A percentile compares a stretch with the other conserved stretches of the same genome.
These are phyloP conservation scores for Neodiprion virginianus DNA, from an alignment of 1,140 invertebrate genomes.

Conservation along the genomic window DNA sequence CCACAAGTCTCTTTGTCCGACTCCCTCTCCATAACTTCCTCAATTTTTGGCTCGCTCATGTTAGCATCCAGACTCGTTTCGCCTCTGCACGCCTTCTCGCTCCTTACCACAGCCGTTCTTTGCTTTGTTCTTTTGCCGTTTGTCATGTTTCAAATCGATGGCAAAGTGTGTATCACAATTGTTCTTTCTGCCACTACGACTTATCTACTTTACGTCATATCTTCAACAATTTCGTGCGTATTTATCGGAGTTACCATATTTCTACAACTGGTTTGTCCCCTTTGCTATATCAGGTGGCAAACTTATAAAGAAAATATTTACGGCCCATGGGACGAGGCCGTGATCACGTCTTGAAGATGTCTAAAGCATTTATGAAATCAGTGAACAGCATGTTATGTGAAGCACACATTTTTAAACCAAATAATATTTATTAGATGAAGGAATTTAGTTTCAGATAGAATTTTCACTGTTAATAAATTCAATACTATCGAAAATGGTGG, in stretches of 20 bases:
- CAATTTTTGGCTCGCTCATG: slow-evolving; percentile 92
- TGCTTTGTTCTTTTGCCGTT: slow-evolving; percentile 90
- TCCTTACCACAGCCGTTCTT: slow-evolving; percentile 84
- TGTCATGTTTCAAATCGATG: slow-evolving; percentile 63
- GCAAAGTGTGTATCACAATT: slow-evolving; percentile 45
- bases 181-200: slow-evolving; percentile 49
- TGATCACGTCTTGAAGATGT: slow-evolving; percentile 54
- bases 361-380: background rate
- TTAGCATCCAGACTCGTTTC: slow-evolving; percentile 88
- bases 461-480: no score
- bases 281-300: slow-evolving; percentile 82
- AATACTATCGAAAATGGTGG: no score
- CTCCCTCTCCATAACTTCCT: slow-evolving; percentile 87
- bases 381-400: no score
- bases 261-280: slow-evolving; percentile 78
- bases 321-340: slow-evolving; percentile 95
- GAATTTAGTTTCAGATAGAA: no score
- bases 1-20: slow-evolving; percentile 82
- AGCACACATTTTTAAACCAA: no score
- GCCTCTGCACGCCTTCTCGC: slow-evolving; percentile 85
- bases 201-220: slow-evolving; percentile 66
- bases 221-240: slow-evolving; percentile 64
- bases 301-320: slow-evolving; percentile 92
- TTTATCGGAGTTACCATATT: slow-evolving; percentile 70
- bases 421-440: no score